Evolutionary conservation across 2,888 invertebrate species (phyloP).

Genomic region (Pharmacophagus antenor): DNA sequence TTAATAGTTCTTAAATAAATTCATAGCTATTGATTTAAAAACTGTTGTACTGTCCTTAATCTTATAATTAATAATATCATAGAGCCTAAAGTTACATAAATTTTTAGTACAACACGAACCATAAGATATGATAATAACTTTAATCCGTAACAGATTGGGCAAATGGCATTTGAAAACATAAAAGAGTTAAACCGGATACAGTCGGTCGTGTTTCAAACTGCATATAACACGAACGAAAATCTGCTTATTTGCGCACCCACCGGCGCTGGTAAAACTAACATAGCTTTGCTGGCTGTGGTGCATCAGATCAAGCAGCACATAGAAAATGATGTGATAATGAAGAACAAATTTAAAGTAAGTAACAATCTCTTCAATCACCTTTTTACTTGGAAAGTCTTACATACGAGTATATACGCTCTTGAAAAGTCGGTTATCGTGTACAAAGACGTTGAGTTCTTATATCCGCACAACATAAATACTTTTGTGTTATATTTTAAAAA

Average conservation of each 20-base stretch:
- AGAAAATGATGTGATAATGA: conserved; percentile 89
- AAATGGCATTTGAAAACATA: conserved; percentile 93
- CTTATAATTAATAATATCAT: no score
- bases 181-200: conserved; percentile 96
- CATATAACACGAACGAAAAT: conserved; percentile 98
- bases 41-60: no score
- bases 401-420: no score
- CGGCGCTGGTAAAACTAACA: conserved; percentile 99
- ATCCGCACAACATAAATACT: no score
- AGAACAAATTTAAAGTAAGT: conserved; percentile 93
- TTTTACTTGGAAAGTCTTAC: no score
- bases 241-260: conserved; percentile 99
- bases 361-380: conserved; percentile 6
- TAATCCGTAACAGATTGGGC: conserved; percentile 85
- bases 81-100: no score
- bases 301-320: conserved; percentile 94
- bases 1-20: no score
- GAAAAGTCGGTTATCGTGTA: no score
- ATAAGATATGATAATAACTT: no score
- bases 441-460: no score
- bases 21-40: no score
- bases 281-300: conserved; percentile 95
- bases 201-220: conserved; percentile 96
- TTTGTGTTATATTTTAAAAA: no score
- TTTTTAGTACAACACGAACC: not conserved